Evolutionary conservation across 2,113 vertebrate species (phyloP).

Genomic region (Catagonus wagneri): DNA sequence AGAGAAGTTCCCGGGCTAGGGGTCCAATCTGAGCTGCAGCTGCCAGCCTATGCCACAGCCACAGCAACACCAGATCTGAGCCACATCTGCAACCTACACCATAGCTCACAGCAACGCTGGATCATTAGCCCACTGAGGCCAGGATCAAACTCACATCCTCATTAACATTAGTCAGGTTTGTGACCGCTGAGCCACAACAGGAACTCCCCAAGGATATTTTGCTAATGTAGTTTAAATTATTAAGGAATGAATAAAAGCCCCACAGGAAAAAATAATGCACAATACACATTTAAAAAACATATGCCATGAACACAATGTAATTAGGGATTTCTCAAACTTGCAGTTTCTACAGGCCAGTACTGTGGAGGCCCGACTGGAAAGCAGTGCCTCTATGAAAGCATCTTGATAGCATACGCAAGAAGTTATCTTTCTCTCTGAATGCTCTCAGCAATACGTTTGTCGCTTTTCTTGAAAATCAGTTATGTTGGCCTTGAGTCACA

Average conservation of each 20-base stretch:
- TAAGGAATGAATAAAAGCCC: slow-evolving; percentile 40
- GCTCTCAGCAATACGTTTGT: neutral
- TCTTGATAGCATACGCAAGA: neutral
- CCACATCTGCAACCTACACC: too few species aligned
- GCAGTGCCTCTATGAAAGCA: neutral
- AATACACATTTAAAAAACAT: slow-evolving; percentile 17
- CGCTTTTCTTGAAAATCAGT: slow-evolving; percentile 22
- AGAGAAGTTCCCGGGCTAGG: too few species aligned
- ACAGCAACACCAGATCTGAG: too few species aligned
- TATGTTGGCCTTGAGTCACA: neutral
- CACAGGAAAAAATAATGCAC: neutral
- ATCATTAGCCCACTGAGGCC: too few species aligned
- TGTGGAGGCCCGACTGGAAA: neutral
- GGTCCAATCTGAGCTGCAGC: too few species aligned
- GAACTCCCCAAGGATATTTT: slow-evolving; percentile 17
- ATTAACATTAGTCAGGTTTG: too few species aligned
- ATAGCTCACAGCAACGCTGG: too few species aligned
- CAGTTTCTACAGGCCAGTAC: neutral
- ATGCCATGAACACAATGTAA: neutral
- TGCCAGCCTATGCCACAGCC: too few species aligned
- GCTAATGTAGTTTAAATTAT: neutral
- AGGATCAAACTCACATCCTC: too few species aligned
- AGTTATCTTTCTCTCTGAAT: neutral
- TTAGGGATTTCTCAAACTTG: slow-evolving; percentile 10
- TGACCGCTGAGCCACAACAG: too few species aligned